These are phyloP conservation scores for Notocelia uddmanniana DNA, from an alignment of 2,888 invertebrate species.

Conservation along the genomic window DNA sequence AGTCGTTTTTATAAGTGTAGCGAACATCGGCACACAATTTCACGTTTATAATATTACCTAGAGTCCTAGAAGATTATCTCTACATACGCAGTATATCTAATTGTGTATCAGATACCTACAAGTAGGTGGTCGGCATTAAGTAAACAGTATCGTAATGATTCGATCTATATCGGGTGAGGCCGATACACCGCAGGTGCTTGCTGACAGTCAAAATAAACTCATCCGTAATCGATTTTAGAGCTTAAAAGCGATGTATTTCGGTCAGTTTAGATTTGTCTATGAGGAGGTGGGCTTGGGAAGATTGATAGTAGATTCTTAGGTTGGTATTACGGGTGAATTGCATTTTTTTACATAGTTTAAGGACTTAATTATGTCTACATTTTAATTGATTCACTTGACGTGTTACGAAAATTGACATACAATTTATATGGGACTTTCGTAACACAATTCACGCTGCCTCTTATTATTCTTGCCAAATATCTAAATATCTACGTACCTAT, in stretches of 20 bases:
- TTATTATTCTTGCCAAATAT: no score
- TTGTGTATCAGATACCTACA: slow-evolving; percentile 56
- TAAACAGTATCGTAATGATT: slow-evolving; percentile 71
- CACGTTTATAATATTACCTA: background rate
- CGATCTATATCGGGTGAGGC: slow-evolving; percentile 77
- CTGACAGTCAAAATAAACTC: slow-evolving; percentile 82
- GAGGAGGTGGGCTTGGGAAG: slow-evolving; percentile 24
- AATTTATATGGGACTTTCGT: no score
- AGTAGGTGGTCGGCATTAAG: slow-evolving; percentile 62
- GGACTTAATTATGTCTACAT: no score
- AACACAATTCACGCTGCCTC: no score
- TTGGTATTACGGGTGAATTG: no score
- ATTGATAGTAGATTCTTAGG: background rate
- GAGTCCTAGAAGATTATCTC: background rate
- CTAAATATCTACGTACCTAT: no score
- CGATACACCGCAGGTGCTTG: slow-evolving; percentile 76
- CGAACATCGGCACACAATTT: background rate
- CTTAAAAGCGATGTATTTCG: slow-evolving; percentile 63
- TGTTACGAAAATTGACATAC: no score
- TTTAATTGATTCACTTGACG: no score
- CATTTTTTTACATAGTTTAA: background rate
- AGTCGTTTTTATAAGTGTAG: no score
- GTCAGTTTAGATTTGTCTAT: slow-evolving; percentile 38
- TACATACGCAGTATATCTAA: slow-evolving; percentile 47
- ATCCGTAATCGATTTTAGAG: slow-evolving; percentile 78